Percentiles rank a stretch among this genome's conserved stretches.
Evolutionary conservation across 2,797 vertebrate species (phyloP).

Genomic region (Carcharodon carcharias): DNA sequence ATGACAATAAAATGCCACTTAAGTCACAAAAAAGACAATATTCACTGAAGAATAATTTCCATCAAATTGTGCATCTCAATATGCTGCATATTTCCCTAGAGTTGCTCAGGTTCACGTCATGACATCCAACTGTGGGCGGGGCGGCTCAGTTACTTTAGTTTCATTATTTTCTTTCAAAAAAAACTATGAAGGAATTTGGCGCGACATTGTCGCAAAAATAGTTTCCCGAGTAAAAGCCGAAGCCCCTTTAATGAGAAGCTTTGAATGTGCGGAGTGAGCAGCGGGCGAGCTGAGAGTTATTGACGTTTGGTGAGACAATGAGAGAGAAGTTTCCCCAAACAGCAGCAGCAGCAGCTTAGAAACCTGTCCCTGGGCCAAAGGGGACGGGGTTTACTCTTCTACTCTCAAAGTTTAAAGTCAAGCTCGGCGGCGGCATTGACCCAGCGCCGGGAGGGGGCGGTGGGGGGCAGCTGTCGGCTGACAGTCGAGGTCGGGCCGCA

Average conservation of each 20-base stretch:
- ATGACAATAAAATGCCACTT: background rate
- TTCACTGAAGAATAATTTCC: background rate
- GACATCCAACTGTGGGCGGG: background rate
- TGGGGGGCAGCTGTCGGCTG: background rate
- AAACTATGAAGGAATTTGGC: background rate
- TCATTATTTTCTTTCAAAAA: background rate
- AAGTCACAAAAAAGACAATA: background rate
- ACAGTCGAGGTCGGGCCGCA: background rate
- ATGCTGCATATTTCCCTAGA: background rate
- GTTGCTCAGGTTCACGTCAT: background rate
- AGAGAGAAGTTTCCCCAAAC: background rate
- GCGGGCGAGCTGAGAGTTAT: background rate
- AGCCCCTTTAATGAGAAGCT: background rate
- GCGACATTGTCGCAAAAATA: conserved; percentile 30
- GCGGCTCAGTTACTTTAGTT: background rate
- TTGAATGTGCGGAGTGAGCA: background rate
- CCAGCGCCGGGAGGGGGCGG: background rate
- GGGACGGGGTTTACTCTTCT: background rate
- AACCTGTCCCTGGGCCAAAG: background rate
- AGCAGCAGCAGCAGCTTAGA: background rate
- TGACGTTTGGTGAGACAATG: background rate
- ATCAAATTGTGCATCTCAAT: background rate
- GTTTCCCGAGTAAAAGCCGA: background rate
- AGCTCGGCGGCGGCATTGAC: background rate
- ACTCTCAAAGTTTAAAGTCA: background rate